These are phyloP conservation scores for Watsonalla cultraria DNA, from an alignment of 2,888 invertebrate genomes.

Conservation along the genomic window DNA sequence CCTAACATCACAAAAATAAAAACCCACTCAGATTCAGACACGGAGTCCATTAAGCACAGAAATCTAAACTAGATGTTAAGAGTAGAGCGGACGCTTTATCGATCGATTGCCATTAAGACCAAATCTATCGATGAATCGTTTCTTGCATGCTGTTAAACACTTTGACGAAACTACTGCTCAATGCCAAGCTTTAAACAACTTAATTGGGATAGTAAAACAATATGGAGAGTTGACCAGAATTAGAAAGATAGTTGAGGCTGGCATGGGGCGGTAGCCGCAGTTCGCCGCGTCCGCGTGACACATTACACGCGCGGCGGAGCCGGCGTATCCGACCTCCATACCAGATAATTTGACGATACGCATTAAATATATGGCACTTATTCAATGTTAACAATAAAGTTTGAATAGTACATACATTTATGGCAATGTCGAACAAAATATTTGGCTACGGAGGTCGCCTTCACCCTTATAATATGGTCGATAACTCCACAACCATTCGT, in stretches of 20 bases:
- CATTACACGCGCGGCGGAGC: slow-evolving; percentile 73
- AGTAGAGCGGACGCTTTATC: slow-evolving; percentile 49
- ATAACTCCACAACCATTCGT: slow-evolving; percentile 53
- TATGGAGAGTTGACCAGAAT: slow-evolving; percentile 6
- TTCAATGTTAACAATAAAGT: slow-evolving; percentile 11
- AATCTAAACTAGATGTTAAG: slow-evolving; percentile 49
- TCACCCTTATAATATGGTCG: slow-evolving; percentile 53
- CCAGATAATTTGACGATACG: slow-evolving; percentile 35
- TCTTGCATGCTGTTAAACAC: slow-evolving; percentile 49
- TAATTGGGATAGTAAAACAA: slow-evolving; percentile 35
- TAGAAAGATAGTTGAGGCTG: slow-evolving; percentile 25
- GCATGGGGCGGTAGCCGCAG: slow-evolving; percentile 41
- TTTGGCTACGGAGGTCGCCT: slow-evolving; percentile 44
- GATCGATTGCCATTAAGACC: slow-evolving; percentile 27
- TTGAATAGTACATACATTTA: slow-evolving; percentile 19
- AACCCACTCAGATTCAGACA: slow-evolving; percentile 53
- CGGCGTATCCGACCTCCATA: slow-evolving; percentile 63
- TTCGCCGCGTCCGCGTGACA: slow-evolving; percentile 56
- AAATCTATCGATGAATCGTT: slow-evolving; percentile 45
- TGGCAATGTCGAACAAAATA: slow-evolving; percentile 24
- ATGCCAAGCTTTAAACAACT: slow-evolving; percentile 38
- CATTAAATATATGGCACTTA: slow-evolving; percentile 16
- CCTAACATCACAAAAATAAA: slow-evolving; percentile 56
- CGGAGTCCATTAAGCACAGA: slow-evolving; percentile 59
- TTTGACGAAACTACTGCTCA: slow-evolving; percentile 44